These are phyloP conservation scores for Lytechinus pictus DNA, from an alignment of 35 echinoderm and acorn worm genomes.

Conservation along the genomic window DNA sequence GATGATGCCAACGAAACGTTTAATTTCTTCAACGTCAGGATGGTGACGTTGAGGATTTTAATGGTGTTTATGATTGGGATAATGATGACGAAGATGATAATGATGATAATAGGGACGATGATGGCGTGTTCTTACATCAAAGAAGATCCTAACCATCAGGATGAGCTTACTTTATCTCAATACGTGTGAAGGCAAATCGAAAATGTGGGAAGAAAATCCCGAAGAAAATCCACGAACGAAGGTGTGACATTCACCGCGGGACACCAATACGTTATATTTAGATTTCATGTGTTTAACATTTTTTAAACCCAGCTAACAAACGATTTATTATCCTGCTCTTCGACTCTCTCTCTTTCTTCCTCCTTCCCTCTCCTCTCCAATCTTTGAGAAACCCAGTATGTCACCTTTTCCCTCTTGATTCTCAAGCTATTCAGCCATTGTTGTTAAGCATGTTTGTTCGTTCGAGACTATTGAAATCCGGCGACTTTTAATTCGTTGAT, in stretches of 20 bases:
- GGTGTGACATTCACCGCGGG: not conserved
- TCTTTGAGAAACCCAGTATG: not conserved
- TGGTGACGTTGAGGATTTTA: too few relatives aligned
- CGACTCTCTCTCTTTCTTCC: too few relatives aligned
- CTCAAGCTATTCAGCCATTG: not conserved
- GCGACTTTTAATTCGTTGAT: conserved; percentile 45
- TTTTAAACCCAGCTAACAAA: not conserved
- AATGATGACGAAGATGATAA: too few relatives aligned
- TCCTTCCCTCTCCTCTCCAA: too few relatives aligned
- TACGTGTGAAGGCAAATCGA: not conserved
- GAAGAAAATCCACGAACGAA: not conserved
- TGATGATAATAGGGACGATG: too few relatives aligned
- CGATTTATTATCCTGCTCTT: not conserved
- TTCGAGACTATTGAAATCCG: not conserved
- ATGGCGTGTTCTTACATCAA: too few relatives aligned
- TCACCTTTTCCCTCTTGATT: not conserved
- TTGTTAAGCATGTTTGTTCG: conserved; percentile 26
- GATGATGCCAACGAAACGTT: too few relatives aligned
- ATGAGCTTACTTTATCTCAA: not conserved
- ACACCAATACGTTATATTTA: not conserved
- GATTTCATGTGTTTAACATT: conserved; percentile 16
- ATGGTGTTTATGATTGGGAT: too few relatives aligned
- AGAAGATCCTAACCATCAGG: too few relatives aligned
- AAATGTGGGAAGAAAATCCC: not conserved
- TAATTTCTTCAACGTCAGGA: too few relatives aligned